Base-by-base conservation (phyloP, 1,140 invertebrate genomes). In the Calycopis cecrops region DNA sequence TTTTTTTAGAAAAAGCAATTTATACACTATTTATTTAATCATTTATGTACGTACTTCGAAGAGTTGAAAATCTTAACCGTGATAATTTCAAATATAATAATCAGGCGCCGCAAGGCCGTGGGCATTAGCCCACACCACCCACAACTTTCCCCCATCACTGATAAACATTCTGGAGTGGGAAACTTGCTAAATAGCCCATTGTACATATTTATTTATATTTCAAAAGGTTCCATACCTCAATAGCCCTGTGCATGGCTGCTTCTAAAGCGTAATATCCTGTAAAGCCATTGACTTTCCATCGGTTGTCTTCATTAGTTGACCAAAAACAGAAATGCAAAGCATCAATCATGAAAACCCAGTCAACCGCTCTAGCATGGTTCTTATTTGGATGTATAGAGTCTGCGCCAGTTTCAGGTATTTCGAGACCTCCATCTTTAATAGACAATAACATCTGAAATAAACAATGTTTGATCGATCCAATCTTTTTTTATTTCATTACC, bases 281-380 rank as follows among this genome's bases (percentile, higher is more conserved):
- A 62, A 97, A 91, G 7, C 94, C 88, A 86, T 93, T 88, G 57
- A 98, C 94, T 63, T 85, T 90, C 92, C 94, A 95, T 61, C 92
- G 91, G 3, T 80, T 79, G 40, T 89, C 88, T 63, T 91, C 88
- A 56, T 89, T 87, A 1, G 89, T 84, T 6, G 92, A 92, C 97
- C 97, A 99, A 80, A 99, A 99, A 48, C 95, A 98, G 86, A 98
- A 99, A 82, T 99, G 99, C 6, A 99, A 83, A 0, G 95, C 93
- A 81, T 99, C 97, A 17, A 94, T 88, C 0, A 99, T 83, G 88
- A 99, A 98, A 42, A 99, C 92, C 96, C 96, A 98, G 78, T 98
- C 94, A 4, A 93, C 86, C 16, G 94, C 92, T 52, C 86, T 88
- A 11, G 90, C 80, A 81, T 96, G 91, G 11, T 91, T 88, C n/a